phyloP scores from a whole-genome alignment of 2,113 vertebrate genomes.

The Theristicus caerulescens region DNA sequence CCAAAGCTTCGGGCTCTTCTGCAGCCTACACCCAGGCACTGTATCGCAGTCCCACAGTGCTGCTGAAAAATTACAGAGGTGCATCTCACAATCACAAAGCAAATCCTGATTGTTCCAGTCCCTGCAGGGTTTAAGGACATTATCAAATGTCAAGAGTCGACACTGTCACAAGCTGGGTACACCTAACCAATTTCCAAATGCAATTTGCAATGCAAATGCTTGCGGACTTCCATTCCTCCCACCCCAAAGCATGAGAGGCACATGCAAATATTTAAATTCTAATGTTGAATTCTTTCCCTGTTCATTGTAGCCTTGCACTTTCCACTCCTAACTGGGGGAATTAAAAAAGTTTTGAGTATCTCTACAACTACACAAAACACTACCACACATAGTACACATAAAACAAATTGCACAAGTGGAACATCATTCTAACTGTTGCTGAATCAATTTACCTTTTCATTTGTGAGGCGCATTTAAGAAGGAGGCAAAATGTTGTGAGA shows the following conservation, averaged over 20 bases:
- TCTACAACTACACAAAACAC: background rate
- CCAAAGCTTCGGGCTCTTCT: rapidly evolving
- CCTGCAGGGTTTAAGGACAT: background rate
- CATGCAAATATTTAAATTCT: constrained; percentile 18
- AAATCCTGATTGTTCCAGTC: background rate
- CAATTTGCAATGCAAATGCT: background rate
- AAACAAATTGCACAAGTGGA: background rate
- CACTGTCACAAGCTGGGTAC: background rate
- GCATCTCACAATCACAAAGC: background rate
- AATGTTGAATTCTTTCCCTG: background rate
- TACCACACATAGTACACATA: background rate
- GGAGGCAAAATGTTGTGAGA: background rate
- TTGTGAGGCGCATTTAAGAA: background rate
- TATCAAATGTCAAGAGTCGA: background rate
- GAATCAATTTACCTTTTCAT: background rate
- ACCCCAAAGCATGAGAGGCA: background rate
- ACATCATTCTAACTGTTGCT: background rate
- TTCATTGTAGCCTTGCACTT: background rate
- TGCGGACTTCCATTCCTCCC: background rate
- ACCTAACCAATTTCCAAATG: background rate
- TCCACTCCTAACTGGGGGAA: background rate
- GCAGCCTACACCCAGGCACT: rapidly evolving
- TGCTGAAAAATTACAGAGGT: background rate
- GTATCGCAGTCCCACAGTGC: rapidly evolving
- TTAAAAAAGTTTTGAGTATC: background rate